Evolutionary conservation across 1,140 invertebrate genomes (phyloP).

Genomic region (Tribolium madens): DNA sequence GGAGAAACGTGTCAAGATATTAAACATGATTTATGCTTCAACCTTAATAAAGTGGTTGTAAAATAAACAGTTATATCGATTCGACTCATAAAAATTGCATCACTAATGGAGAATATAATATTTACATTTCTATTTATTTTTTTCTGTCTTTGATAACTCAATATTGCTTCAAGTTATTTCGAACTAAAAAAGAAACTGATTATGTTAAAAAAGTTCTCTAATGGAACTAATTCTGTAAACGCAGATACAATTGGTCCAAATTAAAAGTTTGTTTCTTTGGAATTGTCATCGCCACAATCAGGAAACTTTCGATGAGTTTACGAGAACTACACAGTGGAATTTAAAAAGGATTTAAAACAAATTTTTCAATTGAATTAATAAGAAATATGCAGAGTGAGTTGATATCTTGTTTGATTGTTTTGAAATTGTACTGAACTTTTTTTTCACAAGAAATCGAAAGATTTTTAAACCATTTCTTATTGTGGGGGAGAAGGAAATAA

Average conservation of each 20-base stretch:
- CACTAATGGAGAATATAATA: not conserved
- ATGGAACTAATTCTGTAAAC: not conserved
- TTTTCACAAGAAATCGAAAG: no score
- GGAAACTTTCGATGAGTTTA: not conserved
- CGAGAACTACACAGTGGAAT: not conserved
- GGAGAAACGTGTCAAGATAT: not conserved
- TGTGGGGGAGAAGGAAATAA: no score
- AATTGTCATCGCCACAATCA: not conserved
- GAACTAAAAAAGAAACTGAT: not conserved
- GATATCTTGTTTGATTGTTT: no score
- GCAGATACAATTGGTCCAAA: not conserved
- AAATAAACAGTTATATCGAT: not conserved
- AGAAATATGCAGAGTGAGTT: not conserved
- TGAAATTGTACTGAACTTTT: no score
- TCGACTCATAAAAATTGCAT: not conserved
- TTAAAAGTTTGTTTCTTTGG: not conserved
- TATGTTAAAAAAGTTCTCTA: not conserved
- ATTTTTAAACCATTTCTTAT: no score
- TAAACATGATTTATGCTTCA: not conserved
- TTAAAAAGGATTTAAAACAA: not conserved
- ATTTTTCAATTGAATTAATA: not conserved
- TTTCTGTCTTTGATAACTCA: no score
- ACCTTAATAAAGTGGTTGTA: not conserved
- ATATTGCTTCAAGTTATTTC: not conserved
- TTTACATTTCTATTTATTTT: not conserved